Evolutionary conservation across 2,113 vertebrate genomes (phyloP).

Genomic region (Leucoraja erinaceus): DNA sequence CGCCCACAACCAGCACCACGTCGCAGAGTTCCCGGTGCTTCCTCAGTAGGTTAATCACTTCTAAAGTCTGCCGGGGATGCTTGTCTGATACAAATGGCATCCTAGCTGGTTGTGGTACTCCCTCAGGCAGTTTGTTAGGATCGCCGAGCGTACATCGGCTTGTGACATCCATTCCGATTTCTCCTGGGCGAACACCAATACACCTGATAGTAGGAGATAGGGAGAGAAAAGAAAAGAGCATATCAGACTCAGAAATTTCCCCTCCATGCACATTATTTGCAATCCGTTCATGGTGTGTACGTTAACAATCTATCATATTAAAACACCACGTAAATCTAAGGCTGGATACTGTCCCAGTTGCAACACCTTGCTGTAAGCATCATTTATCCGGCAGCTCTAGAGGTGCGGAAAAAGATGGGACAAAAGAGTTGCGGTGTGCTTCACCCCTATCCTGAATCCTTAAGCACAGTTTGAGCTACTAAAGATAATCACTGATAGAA

Average conservation of each 20-base stretch:
- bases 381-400: neutral
- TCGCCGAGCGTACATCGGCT: conserved; percentile 96
- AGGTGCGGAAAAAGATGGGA: neutral
- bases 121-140: conserved; percentile 96
- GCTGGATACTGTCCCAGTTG: neutral
- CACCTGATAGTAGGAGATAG: conserved; percentile 60
- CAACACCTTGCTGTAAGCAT: neutral
- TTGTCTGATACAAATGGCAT: conserved; percentile 98
- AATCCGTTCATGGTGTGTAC: neutral
- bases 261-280: neutral
- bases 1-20: conserved; percentile 90
- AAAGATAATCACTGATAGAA: neutral
- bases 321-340: neutral
- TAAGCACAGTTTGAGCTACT: neutral
- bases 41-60: conserved; percentile 92
- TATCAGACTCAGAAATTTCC: neutral
- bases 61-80: conserved; percentile 91
- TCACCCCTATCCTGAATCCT: neutral
- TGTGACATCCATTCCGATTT: conserved; percentile 97
- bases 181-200: conserved; percentile 82
- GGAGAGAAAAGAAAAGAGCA: neutral
- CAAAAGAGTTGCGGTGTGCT: neutral
- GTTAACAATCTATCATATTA: neutral
- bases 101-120: conserved; percentile 92
- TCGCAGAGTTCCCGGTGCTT: conserved; percentile 95